Evolutionary conservation across 1,140 invertebrate species (phyloP).

Genomic region (Zophobas morio): DNA sequence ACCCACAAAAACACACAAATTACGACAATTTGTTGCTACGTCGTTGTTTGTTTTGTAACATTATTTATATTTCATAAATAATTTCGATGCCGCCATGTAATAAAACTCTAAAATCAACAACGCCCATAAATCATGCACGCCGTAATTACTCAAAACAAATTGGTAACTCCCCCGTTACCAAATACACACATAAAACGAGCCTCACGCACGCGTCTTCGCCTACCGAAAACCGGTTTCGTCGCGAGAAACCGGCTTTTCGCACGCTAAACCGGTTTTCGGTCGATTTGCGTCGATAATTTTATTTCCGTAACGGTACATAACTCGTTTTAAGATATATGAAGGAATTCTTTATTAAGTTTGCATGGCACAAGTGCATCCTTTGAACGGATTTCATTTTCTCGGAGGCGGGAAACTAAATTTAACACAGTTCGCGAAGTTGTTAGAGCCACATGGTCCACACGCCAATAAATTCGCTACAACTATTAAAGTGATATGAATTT

Average conservation of each 20-base stretch:
- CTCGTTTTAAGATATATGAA: neutral
- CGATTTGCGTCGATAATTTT: neutral
- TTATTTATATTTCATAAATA: slow-evolving; percentile 35
- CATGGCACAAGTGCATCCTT: slow-evolving; percentile 25
- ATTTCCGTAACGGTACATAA: slow-evolving; percentile 1
- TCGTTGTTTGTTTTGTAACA: slow-evolving; percentile 18
- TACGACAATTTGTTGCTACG: slow-evolving; percentile 20
- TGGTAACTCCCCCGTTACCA: neutral
- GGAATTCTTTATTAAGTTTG: slow-evolving; percentile 27
- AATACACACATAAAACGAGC: slow-evolving; percentile 5
- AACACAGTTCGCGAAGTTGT: slow-evolving; percentile 17
- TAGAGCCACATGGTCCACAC: slow-evolving; percentile 16
- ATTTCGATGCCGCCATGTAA: slow-evolving; percentile 12
- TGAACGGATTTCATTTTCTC: slow-evolving; percentile 31
- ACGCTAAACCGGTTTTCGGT: too few relatives aligned
- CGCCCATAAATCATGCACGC: slow-evolving; percentile 14
- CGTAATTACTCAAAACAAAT: slow-evolving; percentile 4
- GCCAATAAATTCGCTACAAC: slow-evolving; percentile 12
- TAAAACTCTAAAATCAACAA: slow-evolving; percentile 33
- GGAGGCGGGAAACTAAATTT: slow-evolving; percentile 32
- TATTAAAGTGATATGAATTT: neutral
- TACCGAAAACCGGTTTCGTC: too few relatives aligned
- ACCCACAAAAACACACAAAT: neutral
- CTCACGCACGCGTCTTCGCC: too few relatives aligned
- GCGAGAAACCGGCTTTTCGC: too few relatives aligned